phyloP scores from a whole-genome alignment of 2,113 vertebrate species.

The Pagrus major region DNA sequence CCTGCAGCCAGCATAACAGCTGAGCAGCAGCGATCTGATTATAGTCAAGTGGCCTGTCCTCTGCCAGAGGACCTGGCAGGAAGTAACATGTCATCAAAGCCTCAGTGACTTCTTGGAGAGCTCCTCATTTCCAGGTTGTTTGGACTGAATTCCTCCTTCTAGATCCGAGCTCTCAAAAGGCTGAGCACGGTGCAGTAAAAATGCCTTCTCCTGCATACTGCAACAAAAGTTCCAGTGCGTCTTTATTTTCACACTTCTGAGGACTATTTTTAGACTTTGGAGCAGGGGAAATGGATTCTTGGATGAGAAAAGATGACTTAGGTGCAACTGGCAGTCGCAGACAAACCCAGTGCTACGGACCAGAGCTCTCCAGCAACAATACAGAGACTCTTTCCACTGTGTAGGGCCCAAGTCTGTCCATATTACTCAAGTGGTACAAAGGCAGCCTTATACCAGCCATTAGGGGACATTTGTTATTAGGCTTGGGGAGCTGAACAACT shows the following conservation, averaged over 20 bases:
- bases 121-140: not conserved
- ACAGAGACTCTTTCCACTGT: conserved; percentile 46
- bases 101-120: not conserved
- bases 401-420: conserved; percentile 27
- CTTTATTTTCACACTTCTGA: conserved; percentile 28
- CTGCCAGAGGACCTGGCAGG: not conserved
- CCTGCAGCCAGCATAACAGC: not conserved
- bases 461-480: conserved; percentile 12
- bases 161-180: conserved; percentile 2
- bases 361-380: conserved; percentile 52
- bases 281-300: conserved; percentile 26
- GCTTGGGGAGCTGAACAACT: not conserved
- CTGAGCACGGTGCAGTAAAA: conserved; percentile 52
- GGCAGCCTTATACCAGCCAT: conserved; percentile 31
- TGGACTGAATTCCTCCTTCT: not conserved
- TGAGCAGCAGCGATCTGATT: not conserved
- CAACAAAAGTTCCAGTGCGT: conserved; percentile 34
- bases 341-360: conserved; percentile 7
- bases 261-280: not conserved
- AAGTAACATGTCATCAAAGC: not conserved
- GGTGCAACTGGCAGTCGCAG: conserved; percentile 24
- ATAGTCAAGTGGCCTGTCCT: not conserved
- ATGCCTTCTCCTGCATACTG: conserved; percentile 26
- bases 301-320: conserved; percentile 43
- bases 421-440: conserved; percentile 30